A percentile compares a stretch with the other conserved stretches of the same genome.
These are phyloP conservation scores for Tauraco erythrolophus DNA, from an alignment of 2,113 vertebrate genomes.

Conservation along the genomic window DNA sequence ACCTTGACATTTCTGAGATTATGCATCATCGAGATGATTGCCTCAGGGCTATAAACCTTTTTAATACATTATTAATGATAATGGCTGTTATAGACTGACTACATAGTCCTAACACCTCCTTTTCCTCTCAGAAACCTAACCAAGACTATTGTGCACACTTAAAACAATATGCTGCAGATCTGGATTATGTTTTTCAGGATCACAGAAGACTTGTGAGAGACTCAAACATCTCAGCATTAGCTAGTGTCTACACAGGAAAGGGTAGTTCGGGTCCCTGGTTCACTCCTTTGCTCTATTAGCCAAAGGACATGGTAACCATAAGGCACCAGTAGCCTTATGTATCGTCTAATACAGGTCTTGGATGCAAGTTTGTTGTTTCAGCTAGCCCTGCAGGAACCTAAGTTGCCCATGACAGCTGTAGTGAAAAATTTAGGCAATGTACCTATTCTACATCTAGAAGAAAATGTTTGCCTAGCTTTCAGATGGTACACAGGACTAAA, in stretches of 20 bases:
- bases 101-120: neutral
- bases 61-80: constrained; percentile 49
- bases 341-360: neutral
- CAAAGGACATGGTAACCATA: neutral
- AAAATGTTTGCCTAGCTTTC: neutral
- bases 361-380: neutral
- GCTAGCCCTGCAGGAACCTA: neutral
- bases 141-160: neutral
- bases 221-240: neutral
- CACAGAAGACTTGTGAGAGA: neutral
- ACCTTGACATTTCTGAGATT: constrained; percentile 58
- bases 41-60: constrained; percentile 47
- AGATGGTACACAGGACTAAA: neutral
- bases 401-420: neutral
- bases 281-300: neutral
- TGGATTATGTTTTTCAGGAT: neutral
- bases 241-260: neutral
- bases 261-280: neutral
- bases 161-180: neutral
- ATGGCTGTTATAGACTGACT: neutral
- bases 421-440: neutral
- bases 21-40: constrained; percentile 28
- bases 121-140: neutral
- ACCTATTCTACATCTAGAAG: neutral
- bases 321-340: neutral